Conservation (phyloP, 2,797 vertebrate species). For the Rhyacichthys aspro region DNA sequence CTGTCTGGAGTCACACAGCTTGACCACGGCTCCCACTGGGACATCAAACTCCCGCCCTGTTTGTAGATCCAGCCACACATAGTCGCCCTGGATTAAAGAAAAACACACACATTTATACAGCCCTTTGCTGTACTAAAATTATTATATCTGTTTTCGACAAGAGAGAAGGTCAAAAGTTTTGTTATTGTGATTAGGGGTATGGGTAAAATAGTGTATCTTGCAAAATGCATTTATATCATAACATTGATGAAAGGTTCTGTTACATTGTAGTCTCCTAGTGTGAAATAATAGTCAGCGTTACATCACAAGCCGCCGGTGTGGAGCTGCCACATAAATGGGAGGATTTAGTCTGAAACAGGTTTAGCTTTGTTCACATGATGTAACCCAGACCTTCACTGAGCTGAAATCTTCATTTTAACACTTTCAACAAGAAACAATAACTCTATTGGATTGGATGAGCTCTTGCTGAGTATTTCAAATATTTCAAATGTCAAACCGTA, state of each 20-base stretch:
- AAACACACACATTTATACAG: background rate
- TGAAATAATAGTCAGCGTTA: conserved; percentile 11
- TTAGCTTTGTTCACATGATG: conserved; percentile 30
- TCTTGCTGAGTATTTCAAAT: too few species aligned
- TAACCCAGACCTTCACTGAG: conserved; percentile 20
- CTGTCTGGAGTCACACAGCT: conserved; percentile 95
- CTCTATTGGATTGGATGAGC: too few species aligned
- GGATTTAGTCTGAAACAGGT: conserved; percentile 48
- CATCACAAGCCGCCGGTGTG: conserved; percentile 33
- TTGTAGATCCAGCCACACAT: conserved; percentile 97
- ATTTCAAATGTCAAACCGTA: too few species aligned
- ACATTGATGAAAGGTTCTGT: too few species aligned
- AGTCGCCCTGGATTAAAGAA: conserved; percentile 86
- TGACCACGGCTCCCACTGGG: conserved; percentile 95
- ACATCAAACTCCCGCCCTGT: conserved; percentile 94
- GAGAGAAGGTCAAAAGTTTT: too few species aligned
- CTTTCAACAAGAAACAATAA: too few species aligned
- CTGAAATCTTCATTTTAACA: background rate
- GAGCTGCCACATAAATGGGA: conserved; percentile 28
- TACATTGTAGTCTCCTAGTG: too few species aligned
- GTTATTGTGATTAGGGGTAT: too few species aligned
- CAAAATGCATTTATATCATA: too few species aligned
- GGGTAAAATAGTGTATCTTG: too few species aligned
- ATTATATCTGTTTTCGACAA: too few species aligned
- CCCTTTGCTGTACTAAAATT: too few species aligned